Evolutionary conservation across 2,113 vertebrate genomes (phyloP).

Genomic region (Charina bottae): DNA sequence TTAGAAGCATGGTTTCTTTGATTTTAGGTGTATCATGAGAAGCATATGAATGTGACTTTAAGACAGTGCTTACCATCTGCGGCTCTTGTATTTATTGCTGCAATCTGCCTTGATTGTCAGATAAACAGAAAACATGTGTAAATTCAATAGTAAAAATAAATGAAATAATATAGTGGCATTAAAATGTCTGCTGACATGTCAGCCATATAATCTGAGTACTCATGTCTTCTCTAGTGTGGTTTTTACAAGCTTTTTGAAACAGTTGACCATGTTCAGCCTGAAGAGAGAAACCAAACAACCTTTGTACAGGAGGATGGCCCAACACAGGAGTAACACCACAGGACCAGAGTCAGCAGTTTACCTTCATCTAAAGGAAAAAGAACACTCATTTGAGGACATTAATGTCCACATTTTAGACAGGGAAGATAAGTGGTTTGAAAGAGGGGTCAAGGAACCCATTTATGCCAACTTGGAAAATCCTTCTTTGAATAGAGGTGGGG

Average conservation of each 20-base stretch:
- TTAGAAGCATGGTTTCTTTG: background rate
- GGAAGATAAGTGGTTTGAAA: too few species aligned
- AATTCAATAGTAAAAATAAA: background rate
- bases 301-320: too few species aligned
- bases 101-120: background rate
- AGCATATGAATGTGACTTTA: background rate
- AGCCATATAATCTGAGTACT: background rate
- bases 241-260: background rate
- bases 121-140: background rate
- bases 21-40: background rate
- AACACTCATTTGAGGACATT: too few species aligned
- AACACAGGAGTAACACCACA: too few species aligned
- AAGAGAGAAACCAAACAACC: too few species aligned
- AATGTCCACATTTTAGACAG: too few species aligned
- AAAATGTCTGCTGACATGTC: background rate
- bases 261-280: background rate
- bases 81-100: background rate
- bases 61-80: background rate
- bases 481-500: too few species aligned
- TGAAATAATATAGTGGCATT: background rate
- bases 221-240: background rate
- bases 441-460: too few species aligned
- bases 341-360: too few species aligned
- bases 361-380: too few species aligned
- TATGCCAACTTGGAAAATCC: too few species aligned